Percentiles rank a stretch among this genome's conserved stretches.
Conservation (phyloP, 1,140 invertebrate genomes). For the Prorops nasuta region DNA sequence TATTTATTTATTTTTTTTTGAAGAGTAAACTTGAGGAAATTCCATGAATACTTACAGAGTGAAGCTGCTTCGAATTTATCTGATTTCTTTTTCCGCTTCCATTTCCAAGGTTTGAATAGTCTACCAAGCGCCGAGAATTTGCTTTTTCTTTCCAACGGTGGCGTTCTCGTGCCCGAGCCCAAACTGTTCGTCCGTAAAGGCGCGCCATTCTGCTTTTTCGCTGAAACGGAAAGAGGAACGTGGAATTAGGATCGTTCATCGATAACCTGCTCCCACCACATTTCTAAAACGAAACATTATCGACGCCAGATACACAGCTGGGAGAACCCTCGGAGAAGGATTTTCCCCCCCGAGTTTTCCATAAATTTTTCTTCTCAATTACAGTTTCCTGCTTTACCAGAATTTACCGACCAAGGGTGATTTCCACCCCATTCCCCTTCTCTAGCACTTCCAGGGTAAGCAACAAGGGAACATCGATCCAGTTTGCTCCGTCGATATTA, state of each 20-base stretch:
- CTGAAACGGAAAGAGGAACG: slow-evolving; percentile 74
- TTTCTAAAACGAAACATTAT: slow-evolving; percentile 13
- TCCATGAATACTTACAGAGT: slow-evolving; percentile 77
- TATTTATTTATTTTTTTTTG: too few species aligned
- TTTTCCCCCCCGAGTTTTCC: too few species aligned
- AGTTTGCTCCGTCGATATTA: too few species aligned
- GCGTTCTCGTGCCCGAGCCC: slow-evolving; percentile 75
- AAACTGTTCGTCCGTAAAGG: slow-evolving; percentile 82
- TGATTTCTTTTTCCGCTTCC: slow-evolving; percentile 98
- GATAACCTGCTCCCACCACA: too few species aligned
- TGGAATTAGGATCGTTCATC: too few species aligned
- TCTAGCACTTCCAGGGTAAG: too few species aligned
- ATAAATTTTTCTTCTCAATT: slow-evolving; percentile 21
- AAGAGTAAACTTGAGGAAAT: too few species aligned
- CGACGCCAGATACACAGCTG: slow-evolving; percentile 19
- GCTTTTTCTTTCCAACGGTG: slow-evolving; percentile 82
- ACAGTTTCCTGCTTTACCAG: slow-evolving; percentile 27
- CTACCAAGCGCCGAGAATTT: slow-evolving; percentile 91
- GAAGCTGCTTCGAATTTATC: slow-evolving; percentile 95
- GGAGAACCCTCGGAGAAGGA: too few species aligned
- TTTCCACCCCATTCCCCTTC: slow-evolving; percentile 14
- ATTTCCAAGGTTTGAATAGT: slow-evolving; percentile 98
- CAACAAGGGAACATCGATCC: too few species aligned
- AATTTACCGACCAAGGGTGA: slow-evolving; percentile 24
- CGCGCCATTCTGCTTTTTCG: slow-evolving; percentile 90